phyloP scores from a whole-genome alignment of 2,888 invertebrate genomes.

The Dilophus febrilis region DNA sequence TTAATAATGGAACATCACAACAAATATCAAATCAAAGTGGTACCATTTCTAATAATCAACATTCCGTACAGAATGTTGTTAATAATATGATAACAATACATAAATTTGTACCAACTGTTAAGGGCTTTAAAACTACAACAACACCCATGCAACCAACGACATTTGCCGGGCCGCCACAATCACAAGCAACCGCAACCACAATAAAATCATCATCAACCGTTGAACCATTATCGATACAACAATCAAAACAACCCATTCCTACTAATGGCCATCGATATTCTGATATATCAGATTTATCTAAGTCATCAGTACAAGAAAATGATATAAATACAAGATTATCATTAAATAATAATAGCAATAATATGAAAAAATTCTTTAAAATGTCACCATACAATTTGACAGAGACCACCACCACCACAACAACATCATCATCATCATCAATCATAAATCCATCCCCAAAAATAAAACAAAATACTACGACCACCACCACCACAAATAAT shows the following conservation, averaged over 20 bases:
- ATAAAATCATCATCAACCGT: background rate
- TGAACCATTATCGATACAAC: background rate
- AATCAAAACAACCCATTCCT: conserved; percentile 1
- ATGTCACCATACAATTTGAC: too few relatives aligned
- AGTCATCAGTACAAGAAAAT: background rate
- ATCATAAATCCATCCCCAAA: too few relatives aligned
- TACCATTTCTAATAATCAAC: conserved; percentile 4
- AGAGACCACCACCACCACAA: too few relatives aligned
- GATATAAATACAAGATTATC: background rate
- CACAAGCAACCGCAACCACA: background rate
- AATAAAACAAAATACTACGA: too few relatives aligned
- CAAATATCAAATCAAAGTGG: too few relatives aligned
- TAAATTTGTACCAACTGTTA: conserved; percentile 21
- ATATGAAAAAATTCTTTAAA: too few relatives aligned
- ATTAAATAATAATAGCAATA: background rate
- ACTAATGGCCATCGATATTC: background rate
- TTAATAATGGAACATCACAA: too few relatives aligned
- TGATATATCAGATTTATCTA: background rate
- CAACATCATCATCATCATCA: too few relatives aligned
- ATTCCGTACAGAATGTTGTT: conserved; percentile 1
- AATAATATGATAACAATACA: background rate
- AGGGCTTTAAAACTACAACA: conserved; percentile 21
- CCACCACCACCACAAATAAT: background rate
- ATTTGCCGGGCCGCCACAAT: background rate
- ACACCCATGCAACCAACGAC: too few relatives aligned